These are phyloP conservation scores for Luehdorfia chinensis DNA, from an alignment of 1,140 invertebrate genomes.

Conservation along the genomic window DNA sequence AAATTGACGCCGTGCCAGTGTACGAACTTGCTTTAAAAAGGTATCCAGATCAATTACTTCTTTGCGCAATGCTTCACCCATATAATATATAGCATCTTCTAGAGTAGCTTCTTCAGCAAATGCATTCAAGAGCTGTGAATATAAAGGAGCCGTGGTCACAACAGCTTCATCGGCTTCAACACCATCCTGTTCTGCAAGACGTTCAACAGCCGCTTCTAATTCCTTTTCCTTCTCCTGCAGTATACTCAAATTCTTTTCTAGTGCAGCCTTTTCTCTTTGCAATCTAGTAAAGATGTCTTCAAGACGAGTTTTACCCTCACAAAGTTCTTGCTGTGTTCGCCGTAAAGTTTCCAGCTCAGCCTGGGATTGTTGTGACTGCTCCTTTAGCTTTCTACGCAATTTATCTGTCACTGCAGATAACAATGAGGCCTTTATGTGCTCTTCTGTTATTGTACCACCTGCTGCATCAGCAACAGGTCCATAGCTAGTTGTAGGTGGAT, in stretches of 20 bases:
- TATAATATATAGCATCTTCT: slow-evolving; percentile 99
- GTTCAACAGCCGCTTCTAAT: slow-evolving; percentile 88
- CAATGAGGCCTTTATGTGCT: slow-evolving; percentile 95
- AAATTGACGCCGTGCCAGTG: slow-evolving; percentile 96
- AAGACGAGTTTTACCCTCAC: slow-evolving; percentile 90
- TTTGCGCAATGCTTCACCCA: slow-evolving; percentile 96
- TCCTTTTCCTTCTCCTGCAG: slow-evolving; percentile 92
- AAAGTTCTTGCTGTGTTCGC: slow-evolving; percentile 92
- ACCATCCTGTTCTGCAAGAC: slow-evolving; percentile 86
- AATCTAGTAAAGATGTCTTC: slow-evolving; percentile 89
- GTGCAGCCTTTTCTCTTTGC: slow-evolving; percentile 89
- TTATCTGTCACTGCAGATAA: slow-evolving; percentile 97
- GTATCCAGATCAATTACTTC: slow-evolving; percentile 96
- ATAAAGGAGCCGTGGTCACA: slow-evolving; percentile 96
- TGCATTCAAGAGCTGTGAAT: slow-evolving; percentile 97
- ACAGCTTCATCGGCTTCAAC: slow-evolving; percentile 98
- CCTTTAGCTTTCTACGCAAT: slow-evolving; percentile 89
- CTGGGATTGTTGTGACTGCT: slow-evolving; percentile 92
- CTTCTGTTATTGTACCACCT: slow-evolving; percentile 93
- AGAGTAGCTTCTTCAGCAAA: slow-evolving; percentile 98
- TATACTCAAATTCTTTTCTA: slow-evolving; percentile 91
- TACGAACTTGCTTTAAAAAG: slow-evolving; percentile 97
- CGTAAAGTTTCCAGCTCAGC: slow-evolving; percentile 94
- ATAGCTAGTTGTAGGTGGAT: slow-evolving; percentile 62
- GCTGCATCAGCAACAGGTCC: slow-evolving; percentile 64